phyloP scores from a whole-genome alignment of 2,113 vertebrate species.

The Barbus barbus region DNA sequence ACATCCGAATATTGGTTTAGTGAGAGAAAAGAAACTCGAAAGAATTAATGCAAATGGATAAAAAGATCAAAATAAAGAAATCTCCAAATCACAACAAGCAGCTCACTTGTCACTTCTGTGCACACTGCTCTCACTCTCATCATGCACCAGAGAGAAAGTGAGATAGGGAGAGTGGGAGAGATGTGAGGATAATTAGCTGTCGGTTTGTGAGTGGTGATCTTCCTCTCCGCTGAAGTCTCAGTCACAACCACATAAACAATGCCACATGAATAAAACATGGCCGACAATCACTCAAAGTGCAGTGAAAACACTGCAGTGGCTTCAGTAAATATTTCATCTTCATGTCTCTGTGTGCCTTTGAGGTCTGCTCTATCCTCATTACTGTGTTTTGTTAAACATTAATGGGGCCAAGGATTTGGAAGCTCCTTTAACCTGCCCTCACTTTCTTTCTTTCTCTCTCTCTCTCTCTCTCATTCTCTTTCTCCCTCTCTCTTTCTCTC shows the following conservation, averaged over 20 bases:
- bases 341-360: slow-evolving; percentile 27
- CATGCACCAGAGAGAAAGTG: not conserved
- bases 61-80: not conserved
- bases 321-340: slow-evolving; percentile 59
- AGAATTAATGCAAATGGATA: not conserved
- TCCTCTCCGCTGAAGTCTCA: slow-evolving; percentile 33
- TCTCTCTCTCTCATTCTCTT: not conserved
- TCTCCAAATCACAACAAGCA: slow-evolving; percentile 11
- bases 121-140: slow-evolving; percentile 11
- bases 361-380: slow-evolving; percentile 45
- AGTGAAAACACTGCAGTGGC: slow-evolving; percentile 48
- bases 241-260: slow-evolving; percentile 53
- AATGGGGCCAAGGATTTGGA: slow-evolving; percentile 44
- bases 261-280: slow-evolving; percentile 57
- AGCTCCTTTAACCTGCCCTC: slow-evolving; percentile 37
- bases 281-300: slow-evolving; percentile 44
- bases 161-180: slow-evolving; percentile 18
- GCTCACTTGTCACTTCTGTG: not conserved
- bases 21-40: too few species aligned
- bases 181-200: slow-evolving; percentile 51
- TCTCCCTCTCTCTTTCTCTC: not conserved
- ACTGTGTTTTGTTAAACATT: slow-evolving; percentile 54
- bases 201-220: slow-evolving; percentile 44
- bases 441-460: not conserved
- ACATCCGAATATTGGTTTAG: not conserved